Evolutionary conservation across 2,888 invertebrate genomes (phyloP).

Genomic region (Coleophora flavipennella): DNA sequence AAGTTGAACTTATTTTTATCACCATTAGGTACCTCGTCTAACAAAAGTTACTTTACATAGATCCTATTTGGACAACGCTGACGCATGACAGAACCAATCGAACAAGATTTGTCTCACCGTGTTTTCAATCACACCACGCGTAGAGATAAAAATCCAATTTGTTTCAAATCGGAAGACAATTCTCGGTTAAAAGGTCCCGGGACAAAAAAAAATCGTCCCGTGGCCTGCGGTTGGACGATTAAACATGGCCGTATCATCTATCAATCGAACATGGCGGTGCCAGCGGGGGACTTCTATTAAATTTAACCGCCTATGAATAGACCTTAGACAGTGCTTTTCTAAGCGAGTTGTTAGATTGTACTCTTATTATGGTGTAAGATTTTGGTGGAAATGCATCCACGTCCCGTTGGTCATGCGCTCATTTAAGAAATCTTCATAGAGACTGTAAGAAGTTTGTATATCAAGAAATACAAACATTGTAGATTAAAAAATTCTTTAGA

Average conservation of each 20-base stretch:
- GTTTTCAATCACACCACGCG: slow-evolving; percentile 27
- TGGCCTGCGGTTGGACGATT: slow-evolving; percentile 25
- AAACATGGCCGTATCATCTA: slow-evolving; percentile 49
- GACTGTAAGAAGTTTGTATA: too few relatives aligned
- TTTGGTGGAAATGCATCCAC: neutral
- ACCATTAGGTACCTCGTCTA: too few relatives aligned
- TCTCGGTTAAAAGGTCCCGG: slow-evolving; percentile 51
- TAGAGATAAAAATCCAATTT: slow-evolving; percentile 54
- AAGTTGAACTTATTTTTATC: too few relatives aligned
- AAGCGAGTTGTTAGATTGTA: too few relatives aligned
- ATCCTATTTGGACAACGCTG: neutral
- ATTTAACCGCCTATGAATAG: slow-evolving; percentile 24
- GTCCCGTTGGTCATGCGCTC: too few relatives aligned
- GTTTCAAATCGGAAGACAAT: slow-evolving; percentile 47
- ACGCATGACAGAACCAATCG: slow-evolving; percentile 11
- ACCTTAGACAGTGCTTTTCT: slow-evolving; percentile 8
- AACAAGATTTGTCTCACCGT: slow-evolving; percentile 20
- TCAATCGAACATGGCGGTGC: slow-evolving; percentile 54
- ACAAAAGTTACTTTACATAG: too few relatives aligned
- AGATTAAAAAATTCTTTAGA: too few relatives aligned
- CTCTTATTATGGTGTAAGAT: too few relatives aligned
- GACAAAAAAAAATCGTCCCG: slow-evolving; percentile 34
- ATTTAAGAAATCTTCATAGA: too few relatives aligned
- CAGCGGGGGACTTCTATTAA: slow-evolving; percentile 58
- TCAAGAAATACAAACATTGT: too few relatives aligned